Percentiles rank a stretch among this genome's conserved stretches.
Evolutionary conservation across 2,797 vertebrate species (phyloP).

Genomic region (Scarus forsteni): DNA sequence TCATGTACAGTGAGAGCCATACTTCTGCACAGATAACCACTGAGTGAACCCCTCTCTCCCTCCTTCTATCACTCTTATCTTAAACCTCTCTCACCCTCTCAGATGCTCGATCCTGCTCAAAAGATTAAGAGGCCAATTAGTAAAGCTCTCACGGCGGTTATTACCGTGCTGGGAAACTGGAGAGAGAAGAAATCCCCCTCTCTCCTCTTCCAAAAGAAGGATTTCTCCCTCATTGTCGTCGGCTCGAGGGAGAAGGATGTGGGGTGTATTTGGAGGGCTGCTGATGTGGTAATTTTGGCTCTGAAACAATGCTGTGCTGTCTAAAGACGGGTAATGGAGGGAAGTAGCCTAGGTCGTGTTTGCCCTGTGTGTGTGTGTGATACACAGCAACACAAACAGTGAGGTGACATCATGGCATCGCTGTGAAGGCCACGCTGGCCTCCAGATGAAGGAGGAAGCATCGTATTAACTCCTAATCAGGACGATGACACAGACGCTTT

Average conservation of each 20-base stretch:
- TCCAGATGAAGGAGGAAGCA: constrained; percentile 63
- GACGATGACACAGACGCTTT: constrained; percentile 38
- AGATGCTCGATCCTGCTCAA: constrained; percentile 40
- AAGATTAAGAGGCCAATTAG: constrained; percentile 73
- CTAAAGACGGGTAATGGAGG: constrained; percentile 58
- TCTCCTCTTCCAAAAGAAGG: constrained; percentile 60
- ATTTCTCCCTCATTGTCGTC: constrained; percentile 69
- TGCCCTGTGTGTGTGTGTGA: constrained; percentile 38
- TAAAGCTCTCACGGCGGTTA: constrained; percentile 68
- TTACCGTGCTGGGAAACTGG: constrained; percentile 66
- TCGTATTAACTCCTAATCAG: constrained; percentile 60
- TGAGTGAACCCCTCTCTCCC: constrained; percentile 6
- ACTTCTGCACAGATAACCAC: background rate
- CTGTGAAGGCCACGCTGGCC: constrained; percentile 33
- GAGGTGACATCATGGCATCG: constrained; percentile 67
- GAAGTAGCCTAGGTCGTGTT: constrained; percentile 59
- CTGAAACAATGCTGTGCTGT: constrained; percentile 73
- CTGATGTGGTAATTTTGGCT: constrained; percentile 79
- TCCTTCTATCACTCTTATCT: constrained; percentile 26
- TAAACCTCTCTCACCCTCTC: constrained; percentile 38
- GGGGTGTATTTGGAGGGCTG: constrained; percentile 66
- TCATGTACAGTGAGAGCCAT: constrained; percentile 2
- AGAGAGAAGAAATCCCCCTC: constrained; percentile 66
- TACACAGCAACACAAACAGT: constrained; percentile 22
- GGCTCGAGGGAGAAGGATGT: constrained; percentile 62